Conservation (phyloP, 2,797 vertebrate species). For the Enteromius fasciolatus region DNA sequence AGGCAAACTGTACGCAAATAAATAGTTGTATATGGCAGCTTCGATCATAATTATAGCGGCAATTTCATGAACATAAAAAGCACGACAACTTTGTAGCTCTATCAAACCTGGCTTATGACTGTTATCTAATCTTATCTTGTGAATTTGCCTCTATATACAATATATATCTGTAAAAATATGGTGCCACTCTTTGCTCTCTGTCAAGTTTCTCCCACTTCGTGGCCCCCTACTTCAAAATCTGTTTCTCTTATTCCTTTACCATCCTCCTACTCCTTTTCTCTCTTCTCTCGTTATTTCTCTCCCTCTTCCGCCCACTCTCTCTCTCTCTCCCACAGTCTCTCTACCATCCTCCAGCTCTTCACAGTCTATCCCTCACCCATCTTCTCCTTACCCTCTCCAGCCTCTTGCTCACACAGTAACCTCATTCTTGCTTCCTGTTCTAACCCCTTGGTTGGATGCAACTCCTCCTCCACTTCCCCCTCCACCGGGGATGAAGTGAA, state of each 20-base stretch:
- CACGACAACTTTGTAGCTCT: constrained; percentile 52
- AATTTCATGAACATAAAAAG: constrained; percentile 62
- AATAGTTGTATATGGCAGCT: constrained; percentile 56
- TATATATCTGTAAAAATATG: constrained; percentile 42
- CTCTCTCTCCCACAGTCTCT: constrained; percentile 40
- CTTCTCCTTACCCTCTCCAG: constrained; percentile 62
- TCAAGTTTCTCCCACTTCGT: constrained; percentile 33
- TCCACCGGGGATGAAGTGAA: constrained; percentile 91
- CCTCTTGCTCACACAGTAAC: constrained; percentile 84
- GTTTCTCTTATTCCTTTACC: constrained; percentile 46
- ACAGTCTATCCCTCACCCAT: constrained; percentile 56
- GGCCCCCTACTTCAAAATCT: constrained; percentile 25
- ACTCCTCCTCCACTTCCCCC: constrained; percentile 75
- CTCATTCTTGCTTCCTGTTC: constrained; percentile 92
- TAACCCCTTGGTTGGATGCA: constrained; percentile 84
- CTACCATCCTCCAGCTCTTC: constrained; percentile 45
- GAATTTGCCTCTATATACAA: constrained; percentile 46
- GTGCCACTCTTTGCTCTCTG: constrained; percentile 23
- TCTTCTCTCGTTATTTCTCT: constrained; percentile 48
- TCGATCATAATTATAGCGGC: constrained; percentile 67
- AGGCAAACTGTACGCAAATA: constrained; percentile 52
- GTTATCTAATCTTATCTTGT: constrained; percentile 40
- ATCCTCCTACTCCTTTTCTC: constrained; percentile 55
- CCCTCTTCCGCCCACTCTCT: constrained; percentile 54
- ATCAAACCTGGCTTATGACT: constrained; percentile 48